A percentile compares a stretch with the other conserved stretches of the same genome.
These are phyloP conservation scores for Drosophila subpulchrella DNA, from an alignment of 1,140 invertebrate genomes.

Conservation along the genomic window DNA sequence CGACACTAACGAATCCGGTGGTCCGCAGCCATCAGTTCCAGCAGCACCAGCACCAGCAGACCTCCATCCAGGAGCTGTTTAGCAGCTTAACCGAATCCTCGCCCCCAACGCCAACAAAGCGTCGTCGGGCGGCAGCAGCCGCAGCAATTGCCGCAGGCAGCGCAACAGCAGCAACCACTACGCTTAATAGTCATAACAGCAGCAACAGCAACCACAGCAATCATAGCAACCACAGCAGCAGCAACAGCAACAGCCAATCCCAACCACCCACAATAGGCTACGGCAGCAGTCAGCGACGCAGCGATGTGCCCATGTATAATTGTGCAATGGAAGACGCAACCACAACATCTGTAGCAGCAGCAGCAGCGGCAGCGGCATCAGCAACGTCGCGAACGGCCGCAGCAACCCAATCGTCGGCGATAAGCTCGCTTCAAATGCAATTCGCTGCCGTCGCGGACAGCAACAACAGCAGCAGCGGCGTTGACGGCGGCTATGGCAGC, in stretches of 20 bases:
- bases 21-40: conserved; percentile 44
- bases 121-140: conserved; percentile 52
- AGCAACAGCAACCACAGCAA: conserved; percentile 27
- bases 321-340: conserved; percentile 55
- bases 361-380: conserved; percentile 15
- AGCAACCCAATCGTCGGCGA: conserved; percentile 48
- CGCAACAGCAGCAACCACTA: conserved; percentile 61
- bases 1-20: conserved; percentile 71
- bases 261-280: conserved; percentile 38
- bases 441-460: conserved; percentile 84
- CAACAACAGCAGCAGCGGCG: conserved; percentile 49
- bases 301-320: conserved; percentile 51
- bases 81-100: conserved; percentile 68
- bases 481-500: conserved; percentile 47
- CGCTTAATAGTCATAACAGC: conserved; percentile 74
- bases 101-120: conserved; percentile 63
- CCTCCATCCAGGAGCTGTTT: conserved; percentile 63
- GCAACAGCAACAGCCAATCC: conserved; percentile 23
- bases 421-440: conserved; percentile 82
- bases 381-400: conserved; percentile 25
- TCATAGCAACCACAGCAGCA: conserved; percentile 23
- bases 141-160: conserved; percentile 42
- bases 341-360: conserved; percentile 37
- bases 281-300: conserved; percentile 40
- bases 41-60: conserved; percentile 32